Evolutionary conservation across 2,113 vertebrate genomes (phyloP), one percentile per base, ranked within the genome.

Genomic region (Catagonus wagneri): DNA sequence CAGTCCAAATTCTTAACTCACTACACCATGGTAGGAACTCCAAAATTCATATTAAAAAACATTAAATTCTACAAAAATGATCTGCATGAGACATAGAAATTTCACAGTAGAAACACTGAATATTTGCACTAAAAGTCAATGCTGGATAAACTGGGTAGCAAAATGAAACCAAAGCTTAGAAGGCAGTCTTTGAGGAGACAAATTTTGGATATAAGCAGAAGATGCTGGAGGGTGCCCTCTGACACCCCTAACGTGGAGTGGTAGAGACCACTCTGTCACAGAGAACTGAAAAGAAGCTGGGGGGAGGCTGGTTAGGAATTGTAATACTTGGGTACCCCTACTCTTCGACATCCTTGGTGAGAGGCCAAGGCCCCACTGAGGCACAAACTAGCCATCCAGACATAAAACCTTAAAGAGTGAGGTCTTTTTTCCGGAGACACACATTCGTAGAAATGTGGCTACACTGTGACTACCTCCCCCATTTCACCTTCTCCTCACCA

Each of bases 61-160:
- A 71, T 52, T 22, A 68, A 94, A 58, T 36, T 69, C 17, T 74
- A 61, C 39, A 80, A 81, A 19, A 76, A 85, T 54, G 12, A 74
- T n/a, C 68, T 83, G 10, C 63, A 68, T 65, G n/a, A 81, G 34
- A 8, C 25, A 80, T 20, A 3, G 56, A 92, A 74, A 83, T 74
- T 60, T 95, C 44, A 54, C 36, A 69, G 58, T 44, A 74, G 84
- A 92, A 93, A 91, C 17, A 54, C 23, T 65, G 54, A 88, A 13
- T 29, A 79, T 50, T 32, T 54, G 36, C 16, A 66, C 50, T 89
- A 83, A 63, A 88, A 81, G 60, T 68, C 63, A 76, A 17, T 66
- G 54, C 58, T 90, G 54, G 94, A 90, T 76, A 19, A 91, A 80
- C 22, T 80, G 75, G 36, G 36, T 72, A 93, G 85, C 78, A 93